phyloP scores from a whole-genome alignment of 2,888 invertebrate species.

The Drosophila buzzatii region DNA sequence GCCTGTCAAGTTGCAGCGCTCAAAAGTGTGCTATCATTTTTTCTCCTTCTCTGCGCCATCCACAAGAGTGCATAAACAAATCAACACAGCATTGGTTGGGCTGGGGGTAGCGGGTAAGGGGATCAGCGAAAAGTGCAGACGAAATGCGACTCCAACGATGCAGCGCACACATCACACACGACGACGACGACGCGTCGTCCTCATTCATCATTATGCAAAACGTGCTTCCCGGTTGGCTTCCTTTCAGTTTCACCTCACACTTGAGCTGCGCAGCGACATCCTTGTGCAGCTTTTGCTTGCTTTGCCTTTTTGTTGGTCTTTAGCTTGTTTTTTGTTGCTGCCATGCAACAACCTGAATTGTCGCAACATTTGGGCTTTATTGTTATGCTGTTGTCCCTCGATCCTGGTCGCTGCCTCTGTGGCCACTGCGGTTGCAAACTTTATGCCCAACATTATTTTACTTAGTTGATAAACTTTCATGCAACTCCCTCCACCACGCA shows the following conservation, averaged over 20 bases:
- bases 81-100: constrained; percentile 55
- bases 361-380: constrained; percentile 79
- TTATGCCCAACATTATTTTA: constrained; percentile 79
- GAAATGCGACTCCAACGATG: constrained; percentile 31
- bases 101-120: neutral
- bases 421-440: constrained; percentile 76
- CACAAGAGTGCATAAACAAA: constrained; percentile 70
- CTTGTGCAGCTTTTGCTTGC: neutral
- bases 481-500: constrained; percentile 27
- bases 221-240: constrained; percentile 69
- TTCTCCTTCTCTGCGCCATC: constrained; percentile 25
- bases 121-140: constrained; percentile 14
- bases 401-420: constrained; percentile 38
- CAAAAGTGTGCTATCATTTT: constrained; percentile 54
- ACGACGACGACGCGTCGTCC: constrained; percentile 56
- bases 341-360: constrained; percentile 67
- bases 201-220: constrained; percentile 81
- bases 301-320: constrained; percentile 23
- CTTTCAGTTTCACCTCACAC: constrained; percentile 54
- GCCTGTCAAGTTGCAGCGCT: constrained; percentile 50
- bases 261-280: constrained; percentile 4
- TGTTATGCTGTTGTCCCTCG: constrained; percentile 51
- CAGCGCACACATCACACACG: constrained; percentile 54
- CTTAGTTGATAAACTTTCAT: constrained; percentile 80
- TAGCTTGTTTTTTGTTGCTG: constrained; percentile 12